Percentiles rank a stretch among this genome's conserved stretches.
These are phyloP conservation scores for Cyprinodon brontotheroides DNA, from an alignment of 2,113 vertebrate genomes.

Conservation along the genomic window DNA sequence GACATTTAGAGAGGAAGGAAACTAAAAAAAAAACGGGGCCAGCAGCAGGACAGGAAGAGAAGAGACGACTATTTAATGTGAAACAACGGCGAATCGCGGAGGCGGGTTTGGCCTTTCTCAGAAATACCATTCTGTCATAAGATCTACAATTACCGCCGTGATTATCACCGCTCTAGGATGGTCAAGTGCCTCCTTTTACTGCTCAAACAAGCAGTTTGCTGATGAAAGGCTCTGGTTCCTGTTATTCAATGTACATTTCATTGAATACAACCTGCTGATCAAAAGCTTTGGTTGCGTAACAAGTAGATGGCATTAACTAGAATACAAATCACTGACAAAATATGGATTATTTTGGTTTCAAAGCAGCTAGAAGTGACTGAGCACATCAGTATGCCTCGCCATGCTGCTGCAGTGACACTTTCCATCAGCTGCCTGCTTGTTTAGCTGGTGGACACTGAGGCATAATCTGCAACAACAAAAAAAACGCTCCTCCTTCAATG, in stretches of 20 bases:
- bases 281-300: constrained; percentile 12
- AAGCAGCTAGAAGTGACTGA: constrained; percentile 19
- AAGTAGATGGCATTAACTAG: not conserved
- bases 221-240: not conserved
- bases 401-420: constrained; percentile 24
- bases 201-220: constrained; percentile 11
- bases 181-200: constrained; percentile 9
- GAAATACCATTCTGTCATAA: constrained; percentile 40
- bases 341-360: constrained; percentile 27
- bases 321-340: constrained; percentile 12
- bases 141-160: constrained; percentile 46
- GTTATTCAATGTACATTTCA: not conserved
- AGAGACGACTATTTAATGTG: constrained; percentile 37
- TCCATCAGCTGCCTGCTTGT: constrained; percentile 21
- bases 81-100: constrained; percentile 45
- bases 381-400: constrained; percentile 41
- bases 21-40: constrained; percentile 30
- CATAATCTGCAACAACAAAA: constrained; percentile 8
- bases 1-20: constrained; percentile 68
- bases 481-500: not conserved
- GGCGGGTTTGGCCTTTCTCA: constrained; percentile 61
- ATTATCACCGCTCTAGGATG: constrained; percentile 15
- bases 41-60: constrained; percentile 23
- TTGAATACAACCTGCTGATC: not conserved
- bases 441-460: not conserved